Conservation (phyloP, 2,888 invertebrate species). For the Drosophila infuscata region DNA sequence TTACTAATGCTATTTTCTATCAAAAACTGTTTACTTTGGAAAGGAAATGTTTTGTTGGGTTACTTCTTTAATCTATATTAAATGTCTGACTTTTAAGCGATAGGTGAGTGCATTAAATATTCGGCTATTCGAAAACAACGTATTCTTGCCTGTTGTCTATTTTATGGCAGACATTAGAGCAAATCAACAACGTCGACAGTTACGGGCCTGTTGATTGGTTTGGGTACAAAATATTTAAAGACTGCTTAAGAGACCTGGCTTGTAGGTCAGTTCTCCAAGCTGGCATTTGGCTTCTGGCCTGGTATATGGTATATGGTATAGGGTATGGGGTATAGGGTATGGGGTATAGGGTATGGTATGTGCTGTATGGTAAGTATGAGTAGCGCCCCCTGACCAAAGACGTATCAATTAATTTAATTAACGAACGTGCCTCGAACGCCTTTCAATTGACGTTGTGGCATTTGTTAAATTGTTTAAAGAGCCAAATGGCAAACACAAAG, state of each 20-base stretch:
- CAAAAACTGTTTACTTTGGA: not conserved
- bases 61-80: not conserved
- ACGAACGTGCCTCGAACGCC: slow-evolving; percentile 61
- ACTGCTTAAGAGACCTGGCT: slow-evolving; percentile 25
- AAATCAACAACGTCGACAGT: slow-evolving; percentile 45
- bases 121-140: not conserved
- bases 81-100: not conserved
- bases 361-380: slow-evolving; percentile 7
- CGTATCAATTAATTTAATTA: slow-evolving; percentile 68
- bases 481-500: slow-evolving; percentile 9
- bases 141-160: slow-evolving; percentile 28
- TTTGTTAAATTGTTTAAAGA: slow-evolving; percentile 71
- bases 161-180: slow-evolving; percentile 53
- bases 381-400: slow-evolving; percentile 37
- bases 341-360: not conserved
- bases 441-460: slow-evolving; percentile 61
- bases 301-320: not conserved
- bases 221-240: slow-evolving; percentile 32
- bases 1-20: not conserved
- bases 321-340: not conserved
- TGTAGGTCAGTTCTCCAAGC: slow-evolving; percentile 50
- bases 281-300: slow-evolving; percentile 30
- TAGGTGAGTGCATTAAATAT: slow-evolving; percentile 16
- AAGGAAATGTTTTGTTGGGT: not conserved
- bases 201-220: slow-evolving; percentile 28